Conservation (phyloP, 1,140 invertebrate species). For the Penaeus japonicus region DNA sequence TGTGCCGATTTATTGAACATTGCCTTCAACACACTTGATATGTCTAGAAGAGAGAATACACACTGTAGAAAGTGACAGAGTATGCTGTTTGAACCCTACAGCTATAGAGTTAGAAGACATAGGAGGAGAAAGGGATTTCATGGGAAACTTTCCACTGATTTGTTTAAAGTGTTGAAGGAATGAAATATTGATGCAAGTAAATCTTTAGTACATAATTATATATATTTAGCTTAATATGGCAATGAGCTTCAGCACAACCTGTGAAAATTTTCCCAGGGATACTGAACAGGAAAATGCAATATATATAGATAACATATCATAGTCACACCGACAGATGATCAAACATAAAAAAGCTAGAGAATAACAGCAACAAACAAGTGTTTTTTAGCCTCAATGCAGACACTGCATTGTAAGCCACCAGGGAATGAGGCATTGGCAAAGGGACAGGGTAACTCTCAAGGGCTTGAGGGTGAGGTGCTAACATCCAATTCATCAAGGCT, state of each 20-base stretch:
- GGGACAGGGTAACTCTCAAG: slow-evolving; percentile 28
- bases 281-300: slow-evolving; percentile 26
- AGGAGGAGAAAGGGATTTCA: slow-evolving; percentile 21
- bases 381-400: slow-evolving; percentile 46
- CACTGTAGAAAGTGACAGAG: slow-evolving; percentile 34
- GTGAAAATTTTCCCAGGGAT: slow-evolving; percentile 35
- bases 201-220: too few relatives aligned
- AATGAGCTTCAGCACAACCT: neutral
- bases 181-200: too few relatives aligned
- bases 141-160: slow-evolving; percentile 28
- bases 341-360: slow-evolving; percentile 10
- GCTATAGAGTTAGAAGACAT: slow-evolving; percentile 21
- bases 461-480: slow-evolving; percentile 37
- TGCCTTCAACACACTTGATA: slow-evolving; percentile 57
- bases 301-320: slow-evolving; percentile 23
- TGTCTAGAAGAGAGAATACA: slow-evolving; percentile 58
- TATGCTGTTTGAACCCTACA: slow-evolving; percentile 33
- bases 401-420: slow-evolving; percentile 39
- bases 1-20: slow-evolving; percentile 58
- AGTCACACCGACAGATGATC: slow-evolving; percentile 34
- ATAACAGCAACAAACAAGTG: slow-evolving; percentile 48
- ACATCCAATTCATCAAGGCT: slow-evolving; percentile 30
- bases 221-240: too few relatives aligned
- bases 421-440: slow-evolving; percentile 35
- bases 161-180: neutral